phyloP scores from a whole-genome alignment of 2,113 vertebrate species.

The Oostethus manadensis region DNA sequence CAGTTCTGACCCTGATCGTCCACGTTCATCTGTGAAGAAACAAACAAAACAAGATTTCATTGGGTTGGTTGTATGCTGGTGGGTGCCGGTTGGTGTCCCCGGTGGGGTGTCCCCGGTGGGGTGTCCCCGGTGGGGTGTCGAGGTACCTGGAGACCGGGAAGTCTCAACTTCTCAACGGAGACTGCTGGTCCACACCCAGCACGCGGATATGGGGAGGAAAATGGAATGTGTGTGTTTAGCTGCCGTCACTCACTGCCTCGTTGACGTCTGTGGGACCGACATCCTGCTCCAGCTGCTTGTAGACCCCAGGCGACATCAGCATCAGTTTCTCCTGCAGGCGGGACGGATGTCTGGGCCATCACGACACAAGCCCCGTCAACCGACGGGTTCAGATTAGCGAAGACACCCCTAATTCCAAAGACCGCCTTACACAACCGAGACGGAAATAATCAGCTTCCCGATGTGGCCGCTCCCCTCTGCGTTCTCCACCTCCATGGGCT shows the following conservation, averaged over 20 bases:
- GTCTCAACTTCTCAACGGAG: too few relatives aligned
- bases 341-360: slow-evolving; percentile 75
- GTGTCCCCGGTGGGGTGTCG: too few relatives aligned
- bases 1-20: neutral
- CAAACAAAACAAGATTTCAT: too few relatives aligned
- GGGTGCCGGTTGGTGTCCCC: too few relatives aligned
- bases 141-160: too few relatives aligned
- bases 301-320: slow-evolving; percentile 90
- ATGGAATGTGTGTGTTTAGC: too few relatives aligned
- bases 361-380: neutral
- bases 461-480: slow-evolving; percentile 81
- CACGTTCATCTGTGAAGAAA: neutral
- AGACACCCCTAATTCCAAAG: neutral
- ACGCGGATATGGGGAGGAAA: too few relatives aligned
- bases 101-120: too few relatives aligned
- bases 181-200: too few relatives aligned
- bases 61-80: too few relatives aligned
- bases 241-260: slow-evolving; percentile 70
- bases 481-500: slow-evolving; percentile 88
- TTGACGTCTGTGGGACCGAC: slow-evolving; percentile 77
- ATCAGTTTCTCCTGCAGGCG: slow-evolving; percentile 86
- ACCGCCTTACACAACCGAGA: slow-evolving; percentile 92
- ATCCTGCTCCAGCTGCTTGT: slow-evolving; percentile 71
- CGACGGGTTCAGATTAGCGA: neutral
- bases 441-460: slow-evolving; percentile 92